These are phyloP conservation scores for Montipora capricornis DNA, from an alignment of 64 coral and sea anemone genomes.

Conservation along the genomic window DNA sequence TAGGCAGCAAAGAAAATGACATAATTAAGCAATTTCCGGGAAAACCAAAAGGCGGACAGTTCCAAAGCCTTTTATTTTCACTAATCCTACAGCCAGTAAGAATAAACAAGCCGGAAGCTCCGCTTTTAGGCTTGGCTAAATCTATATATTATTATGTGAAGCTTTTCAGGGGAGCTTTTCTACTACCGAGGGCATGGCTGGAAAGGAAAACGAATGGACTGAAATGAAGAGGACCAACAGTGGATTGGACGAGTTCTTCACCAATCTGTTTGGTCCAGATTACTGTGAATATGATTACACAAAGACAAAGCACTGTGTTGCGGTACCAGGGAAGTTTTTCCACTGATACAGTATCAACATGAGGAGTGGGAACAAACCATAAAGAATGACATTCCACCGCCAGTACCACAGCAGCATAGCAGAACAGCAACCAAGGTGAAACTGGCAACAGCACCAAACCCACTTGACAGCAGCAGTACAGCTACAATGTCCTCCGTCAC, in stretches of 20 bases:
- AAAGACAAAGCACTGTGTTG: slow-evolving; percentile 2
- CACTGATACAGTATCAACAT: slow-evolving; percentile 20
- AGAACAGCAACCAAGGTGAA: slow-evolving; percentile 14
- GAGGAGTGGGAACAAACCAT: slow-evolving; percentile 24
- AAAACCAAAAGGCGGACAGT: too few relatives aligned
- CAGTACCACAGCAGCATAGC: slow-evolving; percentile 8
- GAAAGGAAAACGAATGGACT: slow-evolving; percentile 32
- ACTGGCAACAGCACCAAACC: background rate
- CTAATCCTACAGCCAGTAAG: too few relatives aligned
- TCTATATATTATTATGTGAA: background rate
- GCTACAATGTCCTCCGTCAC: background rate
- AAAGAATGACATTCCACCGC: slow-evolving; percentile 4
- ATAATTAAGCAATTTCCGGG: too few relatives aligned
- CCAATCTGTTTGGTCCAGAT: slow-evolving; percentile 56
- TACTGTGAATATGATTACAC: slow-evolving; percentile 64
- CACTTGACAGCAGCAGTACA: background rate
- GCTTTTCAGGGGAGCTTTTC: background rate
- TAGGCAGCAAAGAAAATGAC: too few relatives aligned
- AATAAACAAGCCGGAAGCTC: too few relatives aligned
- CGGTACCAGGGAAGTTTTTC: slow-evolving; percentile 5
- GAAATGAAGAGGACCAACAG: slow-evolving; percentile 2
- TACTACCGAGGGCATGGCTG: slow-evolving; percentile 65
- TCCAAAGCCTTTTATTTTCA: too few relatives aligned
- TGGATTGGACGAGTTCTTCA: slow-evolving; percentile 54
- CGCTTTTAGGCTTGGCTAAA: too few relatives aligned